Conservation (phyloP, 1,140 invertebrate species). For the Plutomurus gul region DNA sequence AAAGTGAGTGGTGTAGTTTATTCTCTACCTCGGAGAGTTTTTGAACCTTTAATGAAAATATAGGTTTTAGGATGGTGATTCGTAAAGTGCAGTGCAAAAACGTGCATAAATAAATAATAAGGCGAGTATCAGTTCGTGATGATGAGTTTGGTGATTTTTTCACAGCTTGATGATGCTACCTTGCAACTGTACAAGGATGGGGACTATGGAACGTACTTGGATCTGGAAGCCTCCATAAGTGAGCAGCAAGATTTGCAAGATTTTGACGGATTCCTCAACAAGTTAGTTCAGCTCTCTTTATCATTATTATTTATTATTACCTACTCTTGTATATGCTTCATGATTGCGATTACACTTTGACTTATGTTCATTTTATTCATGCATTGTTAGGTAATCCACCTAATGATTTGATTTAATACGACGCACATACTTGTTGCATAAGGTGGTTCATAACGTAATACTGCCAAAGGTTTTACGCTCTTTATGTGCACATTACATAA, state of each 20-base stretch:
- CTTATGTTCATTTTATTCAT: constrained; percentile 27
- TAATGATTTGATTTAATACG: not conserved
- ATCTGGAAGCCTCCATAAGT: constrained; percentile 90
- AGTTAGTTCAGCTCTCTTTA: constrained; percentile 66
- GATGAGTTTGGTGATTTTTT: constrained; percentile 56
- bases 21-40: not conserved
- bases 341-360: constrained; percentile 24
- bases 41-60: not conserved
- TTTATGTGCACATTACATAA: too few relatives aligned
- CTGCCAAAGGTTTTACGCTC: too few relatives aligned
- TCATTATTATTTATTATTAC: constrained; percentile 25
- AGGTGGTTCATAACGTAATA: too few relatives aligned
- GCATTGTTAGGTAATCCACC: not conserved
- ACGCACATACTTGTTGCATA: not conserved
- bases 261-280: constrained; percentile 89
- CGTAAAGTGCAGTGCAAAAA: constrained; percentile 22
- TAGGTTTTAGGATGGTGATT: not conserved
- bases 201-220: constrained; percentile 94
- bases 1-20: not conserved
- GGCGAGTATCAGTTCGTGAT: constrained; percentile 38
- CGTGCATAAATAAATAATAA: constrained; percentile 44
- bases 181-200: constrained; percentile 95
- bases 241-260: constrained; percentile 95
- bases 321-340: constrained; percentile 7
- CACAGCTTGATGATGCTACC: constrained; percentile 93